Base-by-base conservation (phyloP, 1,140 invertebrate genomes). In the Diabrotica virgifera region DNA sequence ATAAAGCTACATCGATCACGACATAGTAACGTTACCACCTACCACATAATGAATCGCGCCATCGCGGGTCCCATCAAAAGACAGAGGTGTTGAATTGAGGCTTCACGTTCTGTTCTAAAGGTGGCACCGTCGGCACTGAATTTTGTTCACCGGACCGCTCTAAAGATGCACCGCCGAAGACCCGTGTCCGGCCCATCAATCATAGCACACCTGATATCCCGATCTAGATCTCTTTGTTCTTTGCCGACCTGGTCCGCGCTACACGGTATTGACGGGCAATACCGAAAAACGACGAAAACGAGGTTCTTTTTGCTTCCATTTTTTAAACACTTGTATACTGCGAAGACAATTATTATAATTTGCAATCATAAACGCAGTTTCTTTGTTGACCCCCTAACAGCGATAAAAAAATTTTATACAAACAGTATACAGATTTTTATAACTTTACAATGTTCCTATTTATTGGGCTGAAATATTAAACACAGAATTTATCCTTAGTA, bases 61-160 rank as follows among this genome's bases (percentile, higher is more conserved):
- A 69, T 70, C 65, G 67, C 67, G 65, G 68, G 65, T 60, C 63
- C 66, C 64, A 68, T 72, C 70, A 69, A 72, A 70, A 63, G 65
- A 59, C 52, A 64, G 59, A 74, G 72, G 72, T 74, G 72, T 74
- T 70, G 72, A 72, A 74, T 74, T 74, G 72, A 72, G 70, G 68
- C 65, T 74, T 72, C 69, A 74, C 68, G 70, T 64, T 63, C 40
- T 10, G 66, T 62, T 67, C 40, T 14, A 60, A 63, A 71, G 71
- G 71, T 65, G 63, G 66, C 63, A 73, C 70, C 72, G 68, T 72
- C 71, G 40, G 40, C 40, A 46, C 40, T 46, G 40, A 8, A 46
- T 46, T 46, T 46, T 46, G 40, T 46, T 46, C n/a, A 46, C 40
- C 40, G 40, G 40, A 3, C 40, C 40, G 40, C 40, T 46, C 24